phyloP scores from a whole-genome alignment of 2,113 vertebrate genomes.

The Pseudopodoces humilis region DNA sequence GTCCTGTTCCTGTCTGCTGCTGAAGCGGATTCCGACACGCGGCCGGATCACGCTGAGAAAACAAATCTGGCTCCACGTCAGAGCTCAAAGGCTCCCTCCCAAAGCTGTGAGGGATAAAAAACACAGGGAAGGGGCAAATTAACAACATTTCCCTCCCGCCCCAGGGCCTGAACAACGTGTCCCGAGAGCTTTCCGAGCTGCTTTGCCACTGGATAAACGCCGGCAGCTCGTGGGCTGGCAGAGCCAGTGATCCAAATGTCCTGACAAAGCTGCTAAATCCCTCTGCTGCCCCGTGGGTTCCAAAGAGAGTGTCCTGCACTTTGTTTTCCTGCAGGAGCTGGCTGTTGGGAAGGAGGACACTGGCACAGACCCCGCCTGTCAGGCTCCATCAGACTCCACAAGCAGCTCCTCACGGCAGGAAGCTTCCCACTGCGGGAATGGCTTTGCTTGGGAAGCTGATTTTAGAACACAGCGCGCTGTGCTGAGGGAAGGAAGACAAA shows the following conservation, averaged over 20 bases:
- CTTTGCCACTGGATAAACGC: background rate
- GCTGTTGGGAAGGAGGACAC: background rate
- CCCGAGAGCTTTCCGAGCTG: background rate
- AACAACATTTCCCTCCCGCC: background rate
- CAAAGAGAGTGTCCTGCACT: background rate
- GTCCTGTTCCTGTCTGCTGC: background rate
- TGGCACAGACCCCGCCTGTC: rapidly evolving
- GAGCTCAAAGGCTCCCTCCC: background rate
- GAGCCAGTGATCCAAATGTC: rapidly evolving
- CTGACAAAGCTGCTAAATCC: background rate
- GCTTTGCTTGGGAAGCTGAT: background rate
- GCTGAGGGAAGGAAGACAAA: background rate
- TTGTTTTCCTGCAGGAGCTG: background rate
- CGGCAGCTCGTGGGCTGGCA: rapidly evolving
- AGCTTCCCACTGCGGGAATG: rapidly evolving
- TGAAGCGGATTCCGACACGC: background rate
- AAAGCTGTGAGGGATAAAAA: background rate
- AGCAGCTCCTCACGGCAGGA: rapidly evolving
- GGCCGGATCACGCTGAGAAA: background rate
- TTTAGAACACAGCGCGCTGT: background rate
- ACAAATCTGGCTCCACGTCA: background rate
- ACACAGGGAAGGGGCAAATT: background rate
- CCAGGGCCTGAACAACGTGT: background rate
- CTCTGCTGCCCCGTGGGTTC: background rate
- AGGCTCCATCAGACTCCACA: background rate